Percentiles rank a stretch among this genome's conserved stretches.
Conservation (phyloP, 2,888 invertebrate genomes). For the Ormyrus pomaceus region DNA sequence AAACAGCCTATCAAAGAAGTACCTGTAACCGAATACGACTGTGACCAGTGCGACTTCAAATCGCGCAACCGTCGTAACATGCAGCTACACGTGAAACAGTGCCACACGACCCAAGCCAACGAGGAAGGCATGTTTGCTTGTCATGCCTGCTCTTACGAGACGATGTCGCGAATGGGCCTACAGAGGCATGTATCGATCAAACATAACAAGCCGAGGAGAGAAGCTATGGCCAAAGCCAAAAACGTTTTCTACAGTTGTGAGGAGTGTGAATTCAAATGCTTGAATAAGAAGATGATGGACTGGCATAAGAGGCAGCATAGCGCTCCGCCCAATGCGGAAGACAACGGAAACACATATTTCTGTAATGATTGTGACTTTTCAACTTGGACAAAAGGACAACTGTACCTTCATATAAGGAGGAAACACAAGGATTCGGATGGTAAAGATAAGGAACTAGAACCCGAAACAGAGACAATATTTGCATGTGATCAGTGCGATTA, state of each 20-base stretch:
- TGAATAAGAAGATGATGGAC: constrained; percentile 46
- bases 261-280: constrained; percentile 46
- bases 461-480: neutral
- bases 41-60: constrained; percentile 66
- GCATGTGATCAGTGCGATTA: constrained; percentile 63
- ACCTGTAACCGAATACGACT: constrained; percentile 55
- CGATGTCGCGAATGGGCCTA: constrained; percentile 52
- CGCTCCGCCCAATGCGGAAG: constrained; percentile 17
- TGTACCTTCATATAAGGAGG: constrained; percentile 70
- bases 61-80: constrained; percentile 66
- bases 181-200: constrained; percentile 55
- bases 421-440: constrained; percentile 65
- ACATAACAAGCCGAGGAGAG: constrained; percentile 31
- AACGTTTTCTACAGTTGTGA: constrained; percentile 50
- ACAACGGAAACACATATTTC: constrained; percentile 43
- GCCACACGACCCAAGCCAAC: constrained; percentile 60
- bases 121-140: constrained; percentile 48
- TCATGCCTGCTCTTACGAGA: constrained; percentile 39
- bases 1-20: constrained; percentile 42
- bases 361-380: constrained; percentile 72
- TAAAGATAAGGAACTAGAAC: neutral
- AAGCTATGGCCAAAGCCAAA: neutral
- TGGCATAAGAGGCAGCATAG: constrained; percentile 44
- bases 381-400: constrained; percentile 67
- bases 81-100: constrained; percentile 64